Percentiles rank a stretch among this genome's conserved stretches.
These are phyloP conservation scores for Oxyura jamaicensis DNA, from an alignment of 2,113 vertebrate genomes.

Conservation along the genomic window DNA sequence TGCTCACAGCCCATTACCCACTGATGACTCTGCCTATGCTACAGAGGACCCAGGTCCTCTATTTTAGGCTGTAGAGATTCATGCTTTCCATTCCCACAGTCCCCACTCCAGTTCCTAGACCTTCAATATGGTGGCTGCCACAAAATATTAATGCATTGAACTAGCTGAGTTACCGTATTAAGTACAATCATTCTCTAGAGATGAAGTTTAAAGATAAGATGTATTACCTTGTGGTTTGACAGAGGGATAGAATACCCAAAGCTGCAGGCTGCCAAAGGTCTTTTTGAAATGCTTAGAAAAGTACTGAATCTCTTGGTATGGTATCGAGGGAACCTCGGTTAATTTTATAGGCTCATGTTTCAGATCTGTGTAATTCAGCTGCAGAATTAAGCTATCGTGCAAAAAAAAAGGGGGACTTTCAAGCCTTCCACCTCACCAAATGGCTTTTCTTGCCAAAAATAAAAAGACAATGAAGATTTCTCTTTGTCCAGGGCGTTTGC, in stretches of 20 bases:
- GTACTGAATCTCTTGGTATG: neutral
- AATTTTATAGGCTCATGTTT: neutral
- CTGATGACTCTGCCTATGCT: neutral
- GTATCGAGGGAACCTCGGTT: conserved; percentile 1
- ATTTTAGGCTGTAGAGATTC: neutral
- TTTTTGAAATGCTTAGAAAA: conserved; percentile 14
- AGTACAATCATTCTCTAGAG: neutral
- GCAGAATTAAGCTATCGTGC: neutral
- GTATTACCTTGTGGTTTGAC: neutral
- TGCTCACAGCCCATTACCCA: neutral
- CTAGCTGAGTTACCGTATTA: neutral
- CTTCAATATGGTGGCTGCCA: neutral
- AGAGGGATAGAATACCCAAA: neutral
- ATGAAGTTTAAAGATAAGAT: neutral
- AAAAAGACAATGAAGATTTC: neutral
- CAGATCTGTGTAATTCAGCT: neutral
- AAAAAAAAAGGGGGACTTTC: neutral
- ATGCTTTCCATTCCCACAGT: neutral
- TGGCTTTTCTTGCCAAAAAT: neutral
- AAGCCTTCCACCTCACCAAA: conserved; percentile 7
- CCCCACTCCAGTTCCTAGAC: neutral
- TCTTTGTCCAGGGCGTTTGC: neutral
- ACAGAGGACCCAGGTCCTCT: neutral
- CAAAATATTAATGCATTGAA: neutral
- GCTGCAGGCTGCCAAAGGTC: neutral